Conservation (phyloP, 1,140 invertebrate genomes). For the Megalonaias nervosa region DNA sequence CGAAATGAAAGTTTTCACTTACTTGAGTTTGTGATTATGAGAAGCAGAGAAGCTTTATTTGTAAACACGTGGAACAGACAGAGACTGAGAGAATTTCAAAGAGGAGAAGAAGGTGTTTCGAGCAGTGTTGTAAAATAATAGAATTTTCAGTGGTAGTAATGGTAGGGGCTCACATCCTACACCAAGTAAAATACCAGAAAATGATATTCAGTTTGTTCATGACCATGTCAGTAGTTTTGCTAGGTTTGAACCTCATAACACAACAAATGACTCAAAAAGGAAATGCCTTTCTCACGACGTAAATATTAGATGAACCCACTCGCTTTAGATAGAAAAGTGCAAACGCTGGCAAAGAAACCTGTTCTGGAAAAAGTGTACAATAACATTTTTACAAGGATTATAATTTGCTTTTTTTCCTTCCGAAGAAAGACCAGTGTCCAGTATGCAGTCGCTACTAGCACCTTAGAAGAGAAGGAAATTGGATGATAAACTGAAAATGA, state of each 20-base stretch:
- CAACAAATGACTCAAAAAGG: conserved; percentile 29
- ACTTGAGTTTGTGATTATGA: not conserved
- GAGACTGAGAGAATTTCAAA: conserved; percentile 7
- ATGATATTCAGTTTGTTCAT: no score
- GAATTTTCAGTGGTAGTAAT: conserved; percentile 25
- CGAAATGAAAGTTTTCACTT: conserved; percentile 13
- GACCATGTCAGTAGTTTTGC: conserved; percentile 19
- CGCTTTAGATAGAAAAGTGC: conserved; percentile 38
- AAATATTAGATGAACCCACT: conserved; percentile 33
- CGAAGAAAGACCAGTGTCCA: conserved; percentile 37
- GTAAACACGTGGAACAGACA: conserved; percentile 19
- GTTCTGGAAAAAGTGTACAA: conserved; percentile 20
- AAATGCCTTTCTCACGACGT: conserved; percentile 31
- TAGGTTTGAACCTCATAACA: conserved; percentile 35
- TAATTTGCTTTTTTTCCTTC: conserved; percentile 39
- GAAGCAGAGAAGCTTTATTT: conserved; percentile 23
- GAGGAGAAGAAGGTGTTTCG: not conserved
- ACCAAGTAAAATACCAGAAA: no score
- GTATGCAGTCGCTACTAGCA: conserved; percentile 20
- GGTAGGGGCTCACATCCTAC: not conserved
- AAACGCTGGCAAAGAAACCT: conserved; percentile 5
- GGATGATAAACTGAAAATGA: conserved; percentile 2
- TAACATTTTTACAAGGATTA: conserved; percentile 39
- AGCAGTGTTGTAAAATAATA: conserved; percentile 8
- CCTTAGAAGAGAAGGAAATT: conserved; percentile 7